phyloP scores from a whole-genome alignment of 2,113 vertebrate species.

The Semnornis frantzii region DNA sequence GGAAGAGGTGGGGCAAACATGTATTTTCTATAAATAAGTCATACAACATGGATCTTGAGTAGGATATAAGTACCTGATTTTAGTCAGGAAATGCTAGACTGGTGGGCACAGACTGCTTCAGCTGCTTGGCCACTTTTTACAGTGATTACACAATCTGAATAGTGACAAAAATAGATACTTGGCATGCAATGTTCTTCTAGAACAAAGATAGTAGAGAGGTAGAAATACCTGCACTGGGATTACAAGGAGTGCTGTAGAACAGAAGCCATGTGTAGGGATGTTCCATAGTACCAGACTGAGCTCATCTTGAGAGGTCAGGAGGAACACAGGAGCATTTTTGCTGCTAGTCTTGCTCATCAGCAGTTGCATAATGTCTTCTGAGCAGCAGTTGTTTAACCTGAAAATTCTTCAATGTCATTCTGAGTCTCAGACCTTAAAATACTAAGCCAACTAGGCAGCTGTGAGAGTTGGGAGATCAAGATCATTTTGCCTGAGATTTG shows the following conservation, averaged over 20 bases:
- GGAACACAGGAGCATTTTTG: not conserved
- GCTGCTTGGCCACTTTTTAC: not conserved
- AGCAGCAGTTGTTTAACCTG: not conserved
- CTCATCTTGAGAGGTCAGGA: not conserved
- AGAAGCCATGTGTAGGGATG: not conserved
- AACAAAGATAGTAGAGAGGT: not conserved
- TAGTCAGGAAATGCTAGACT: not conserved
- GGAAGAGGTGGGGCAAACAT: not conserved
- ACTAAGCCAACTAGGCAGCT: not conserved
- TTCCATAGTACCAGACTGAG: not conserved
- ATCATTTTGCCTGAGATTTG: not conserved
- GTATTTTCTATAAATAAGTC: not conserved
- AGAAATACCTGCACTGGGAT: not conserved
- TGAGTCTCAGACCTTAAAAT: not conserved
- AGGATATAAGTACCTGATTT: not conserved
- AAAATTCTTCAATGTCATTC: not conserved
- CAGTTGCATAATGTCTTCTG: not conserved
- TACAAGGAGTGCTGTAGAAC: not conserved
- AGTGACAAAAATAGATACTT: not conserved
- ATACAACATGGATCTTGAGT: not conserved
- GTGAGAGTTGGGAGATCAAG: not conserved
- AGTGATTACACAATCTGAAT: not conserved
- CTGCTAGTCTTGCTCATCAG: not conserved
- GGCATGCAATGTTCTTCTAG: not conserved
- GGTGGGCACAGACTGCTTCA: not conserved